Percentiles rank a stretch among this genome's conserved stretches.
These are phyloP conservation scores for Brachirus orientalis DNA, from an alignment of 2,113 vertebrate species.

Conservation along the genomic window DNA sequence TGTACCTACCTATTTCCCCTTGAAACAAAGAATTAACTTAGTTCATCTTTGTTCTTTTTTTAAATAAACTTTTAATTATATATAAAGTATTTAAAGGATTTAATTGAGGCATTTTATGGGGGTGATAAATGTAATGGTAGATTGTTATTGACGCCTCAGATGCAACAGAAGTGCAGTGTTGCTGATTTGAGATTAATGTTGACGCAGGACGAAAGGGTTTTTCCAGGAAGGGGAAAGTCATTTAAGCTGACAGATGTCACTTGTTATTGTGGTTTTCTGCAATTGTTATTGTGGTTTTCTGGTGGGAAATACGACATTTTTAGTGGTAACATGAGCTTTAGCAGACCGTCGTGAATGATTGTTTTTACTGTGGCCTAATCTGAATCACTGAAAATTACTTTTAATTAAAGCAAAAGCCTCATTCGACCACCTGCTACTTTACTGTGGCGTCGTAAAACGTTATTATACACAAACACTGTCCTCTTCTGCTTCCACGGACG, in stretches of 20 bases:
- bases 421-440: neutral
- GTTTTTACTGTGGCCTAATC: conserved; percentile 51
- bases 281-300: neutral
- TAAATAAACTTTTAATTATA: conserved; percentile 45
- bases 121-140: conserved; percentile 1
- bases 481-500: too few species aligned
- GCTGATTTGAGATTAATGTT: neutral
- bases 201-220: neutral
- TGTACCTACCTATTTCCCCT: neutral
- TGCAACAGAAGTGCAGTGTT: neutral
- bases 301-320: neutral
- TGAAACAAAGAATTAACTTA: neutral
- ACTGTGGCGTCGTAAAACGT: neutral
- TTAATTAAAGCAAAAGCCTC: neutral
- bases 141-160: neutral
- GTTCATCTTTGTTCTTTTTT: conserved; percentile 8
- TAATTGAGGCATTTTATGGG: conserved; percentile 30
- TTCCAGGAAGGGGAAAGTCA: neutral
- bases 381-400: conserved; percentile 14
- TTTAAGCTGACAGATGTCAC: neutral
- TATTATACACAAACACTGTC: neutral
- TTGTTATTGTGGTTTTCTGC: neutral
- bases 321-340: conserved; percentile 4
- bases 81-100: conserved; percentile 58
- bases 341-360: conserved; percentile 1